A percentile compares a stretch with the other conserved stretches of the same genome.
These are phyloP conservation scores for Lytechinus variegatus DNA, from an alignment of 35 echinoderm and acorn worm genomes.

Conservation along the genomic window DNA sequence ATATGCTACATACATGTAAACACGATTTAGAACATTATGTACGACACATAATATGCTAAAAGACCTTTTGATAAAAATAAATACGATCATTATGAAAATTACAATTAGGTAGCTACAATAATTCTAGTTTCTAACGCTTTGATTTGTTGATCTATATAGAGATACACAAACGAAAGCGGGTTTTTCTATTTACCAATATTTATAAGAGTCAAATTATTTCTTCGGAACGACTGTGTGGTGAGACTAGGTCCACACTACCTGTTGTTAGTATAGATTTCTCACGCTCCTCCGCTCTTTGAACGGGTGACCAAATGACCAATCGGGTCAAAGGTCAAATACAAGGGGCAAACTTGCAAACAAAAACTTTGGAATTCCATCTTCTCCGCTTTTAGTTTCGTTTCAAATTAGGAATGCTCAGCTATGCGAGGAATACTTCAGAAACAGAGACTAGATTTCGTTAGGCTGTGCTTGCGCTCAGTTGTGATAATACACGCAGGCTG, in stretches of 20 bases:
- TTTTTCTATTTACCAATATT: neutral
- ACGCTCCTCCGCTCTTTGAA: slow-evolving; percentile 15
- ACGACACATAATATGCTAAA: no score
- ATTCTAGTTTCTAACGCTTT: no score
- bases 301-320: slow-evolving; percentile 4
- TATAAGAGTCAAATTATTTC: neutral
- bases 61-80: no score
- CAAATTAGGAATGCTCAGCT: slow-evolving; percentile 8
- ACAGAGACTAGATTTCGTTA: neutral
- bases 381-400: slow-evolving; percentile 11
- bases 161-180: no score
- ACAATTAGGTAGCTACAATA: no score
- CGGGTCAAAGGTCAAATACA: neutral
- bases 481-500: neutral
- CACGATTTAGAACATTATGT: no score
- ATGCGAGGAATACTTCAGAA: neutral
- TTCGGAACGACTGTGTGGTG: neutral
- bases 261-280: slow-evolving; percentile 13
- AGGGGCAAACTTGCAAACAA: slow-evolving; percentile 17
- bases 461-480: neutral
- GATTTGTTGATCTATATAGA: no score
- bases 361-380: slow-evolving; percentile 8
- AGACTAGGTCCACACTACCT: neutral
- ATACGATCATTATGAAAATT: no score
- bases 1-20: no score